Conservation (phyloP, 2,888 invertebrate genomes). For the Ophioninae sp. region DNA sequence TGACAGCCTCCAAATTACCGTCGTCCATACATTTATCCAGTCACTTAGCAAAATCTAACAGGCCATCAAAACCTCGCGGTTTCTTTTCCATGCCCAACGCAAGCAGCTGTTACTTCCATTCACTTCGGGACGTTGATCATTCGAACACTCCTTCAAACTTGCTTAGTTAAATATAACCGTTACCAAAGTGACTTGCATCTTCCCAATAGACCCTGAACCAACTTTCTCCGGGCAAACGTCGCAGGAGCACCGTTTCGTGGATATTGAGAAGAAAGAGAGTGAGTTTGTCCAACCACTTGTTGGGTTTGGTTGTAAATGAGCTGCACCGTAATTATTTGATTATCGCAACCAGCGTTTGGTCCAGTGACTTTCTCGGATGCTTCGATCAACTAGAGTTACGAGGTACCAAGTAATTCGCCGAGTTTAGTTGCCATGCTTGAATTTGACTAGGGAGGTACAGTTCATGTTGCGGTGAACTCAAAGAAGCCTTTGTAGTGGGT, state of each 20-base stretch:
- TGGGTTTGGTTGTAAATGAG: background rate
- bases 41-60: slow-evolving; percentile 12
- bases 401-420: no score
- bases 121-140: slow-evolving; percentile 38
- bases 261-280: no score
- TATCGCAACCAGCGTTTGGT: no score
- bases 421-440: no score
- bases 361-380: no score
- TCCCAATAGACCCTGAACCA: slow-evolving; percentile 1
- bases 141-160: slow-evolving; percentile 56
- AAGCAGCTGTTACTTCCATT: slow-evolving; percentile 27
- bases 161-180: slow-evolving; percentile 30
- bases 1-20: no score
- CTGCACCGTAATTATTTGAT: no score
- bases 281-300: background rate
- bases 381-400: no score
- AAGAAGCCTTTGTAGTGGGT: no score
- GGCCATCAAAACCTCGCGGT: slow-evolving; percentile 54
- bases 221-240: slow-evolving; percentile 41
- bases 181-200: slow-evolving; percentile 59
- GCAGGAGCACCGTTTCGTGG: background rate
- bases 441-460: no score
- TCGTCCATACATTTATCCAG: no score
- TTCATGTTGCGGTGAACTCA: no score
- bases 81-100: slow-evolving; percentile 23